A percentile compares a stretch with the other conserved stretches of the same genome.
Evolutionary conservation across 2,113 vertebrate species (phyloP).

Genomic region (Galeopterus variegatus): DNA sequence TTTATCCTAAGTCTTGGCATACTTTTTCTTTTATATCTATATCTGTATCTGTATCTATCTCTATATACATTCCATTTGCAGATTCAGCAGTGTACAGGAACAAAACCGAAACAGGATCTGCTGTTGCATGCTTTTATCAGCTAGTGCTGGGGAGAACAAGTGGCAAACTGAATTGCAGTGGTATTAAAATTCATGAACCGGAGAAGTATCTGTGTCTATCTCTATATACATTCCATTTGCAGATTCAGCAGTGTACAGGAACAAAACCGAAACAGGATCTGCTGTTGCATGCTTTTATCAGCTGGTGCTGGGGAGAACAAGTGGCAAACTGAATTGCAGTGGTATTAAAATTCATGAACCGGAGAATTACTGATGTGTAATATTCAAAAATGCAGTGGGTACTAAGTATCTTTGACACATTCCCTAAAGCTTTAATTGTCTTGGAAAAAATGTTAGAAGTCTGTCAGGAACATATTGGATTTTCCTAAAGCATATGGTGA

Average conservation of each 20-base stretch:
- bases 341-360: slow-evolving; percentile 83
- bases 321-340: slow-evolving; percentile 67
- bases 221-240: slow-evolving; percentile 46
- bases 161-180: slow-evolving; percentile 66
- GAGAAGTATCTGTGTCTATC: too few relatives aligned
- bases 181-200: too few relatives aligned
- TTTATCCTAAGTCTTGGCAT: slow-evolving; percentile 52
- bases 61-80: slow-evolving; percentile 55
- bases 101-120: slow-evolving; percentile 61
- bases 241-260: not conserved
- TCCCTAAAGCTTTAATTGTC: slow-evolving; percentile 80
- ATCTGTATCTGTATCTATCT: too few relatives aligned
- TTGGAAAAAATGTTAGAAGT: slow-evolving; percentile 78
- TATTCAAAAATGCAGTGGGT: slow-evolving; percentile 79
- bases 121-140: slow-evolving; percentile 53
- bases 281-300: slow-evolving; percentile 54
- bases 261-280: slow-evolving; percentile 61
- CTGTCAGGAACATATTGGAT: slow-evolving; percentile 82
- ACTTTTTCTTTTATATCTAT: slow-evolving; percentile 48
- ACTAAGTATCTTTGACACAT: slow-evolving; percentile 85
- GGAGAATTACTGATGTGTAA: slow-evolving; percentile 73
- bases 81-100: not conserved
- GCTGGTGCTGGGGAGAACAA: slow-evolving; percentile 69
- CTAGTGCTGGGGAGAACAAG: slow-evolving; percentile 69
- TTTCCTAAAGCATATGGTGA: slow-evolving; percentile 87